Base-by-base conservation (phyloP, 2,888 invertebrate species). In the Bugula neritina region DNA sequence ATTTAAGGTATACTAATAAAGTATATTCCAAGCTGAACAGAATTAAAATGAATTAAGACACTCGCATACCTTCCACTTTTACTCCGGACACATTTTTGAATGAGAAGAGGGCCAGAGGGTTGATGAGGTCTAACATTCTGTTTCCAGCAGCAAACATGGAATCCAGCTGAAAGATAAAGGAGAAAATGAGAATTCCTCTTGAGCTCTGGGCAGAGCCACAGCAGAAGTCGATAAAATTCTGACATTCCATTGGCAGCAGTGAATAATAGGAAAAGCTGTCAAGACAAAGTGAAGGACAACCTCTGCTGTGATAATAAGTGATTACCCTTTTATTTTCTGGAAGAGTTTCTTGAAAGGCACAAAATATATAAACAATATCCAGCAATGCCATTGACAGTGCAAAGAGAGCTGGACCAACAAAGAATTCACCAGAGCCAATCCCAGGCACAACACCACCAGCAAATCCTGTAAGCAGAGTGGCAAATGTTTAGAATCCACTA, bases 271-370 rank as follows among this genome's bases (percentile, higher is more conserved):
- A 27, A 43, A 43, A 17, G 43, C 43, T 5, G 17, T 10, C 17
- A 43, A 10, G 43, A 43, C 43, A 43, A 43, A 43, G 43, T 43
- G 43, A 17, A n/a, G n/a, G n/a, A n/a, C n/a, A n/a, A n/a, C n/a
- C n/a, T n/a, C n/a, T n/a, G 17, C 43, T 10, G 43, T 43, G 43
- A 43, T 10, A 43, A 10, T 5, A 43, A 10, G 43, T 10, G 43
- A 80, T 76, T 77, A 86, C 84, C 77, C 84, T 76, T 80, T 84
- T 84, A 82, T 90, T 90, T 85, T 88, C 86, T 25, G 92, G 89
- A 76, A 96, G 86, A 27, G 93, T 92, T 87, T 98, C 98, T 76
- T 91, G 90, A 79, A 96, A 88, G 79, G 87, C 90, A 72, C 89
- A 83, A 69, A 84, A 80, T 43, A 97, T 88, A 78, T 93, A 90